A percentile compares a stretch with the other conserved stretches of the same genome.
These are phyloP conservation scores for Volucella inflata DNA, from an alignment of 2,888 invertebrate species.

Conservation along the genomic window DNA sequence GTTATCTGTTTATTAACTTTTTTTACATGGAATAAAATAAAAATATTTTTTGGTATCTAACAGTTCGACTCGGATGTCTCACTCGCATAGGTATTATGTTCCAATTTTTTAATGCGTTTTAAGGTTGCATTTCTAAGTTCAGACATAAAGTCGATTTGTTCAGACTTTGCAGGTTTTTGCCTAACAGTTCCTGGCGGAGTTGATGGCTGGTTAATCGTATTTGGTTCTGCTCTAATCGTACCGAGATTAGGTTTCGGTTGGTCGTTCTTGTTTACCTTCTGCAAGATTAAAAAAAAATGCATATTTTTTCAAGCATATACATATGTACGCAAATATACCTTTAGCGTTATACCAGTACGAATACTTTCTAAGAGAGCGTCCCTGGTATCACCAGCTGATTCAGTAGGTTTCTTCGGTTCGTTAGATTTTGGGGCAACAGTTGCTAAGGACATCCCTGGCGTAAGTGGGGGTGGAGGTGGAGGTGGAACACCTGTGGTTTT, in stretches of 20 bases:
- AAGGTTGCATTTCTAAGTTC: conserved; percentile 64
- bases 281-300: conserved; percentile 34
- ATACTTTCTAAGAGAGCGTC: conserved; percentile 80
- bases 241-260: conserved; percentile 6
- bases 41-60: conserved; percentile 7
- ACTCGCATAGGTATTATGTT: conserved; percentile 77
- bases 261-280: conserved; percentile 78
- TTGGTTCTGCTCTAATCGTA: background rate
- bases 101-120: conserved; percentile 71
- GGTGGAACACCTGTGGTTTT: background rate
- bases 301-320: background rate
- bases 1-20: background rate
- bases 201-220: background rate
- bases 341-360: conserved; percentile 78
- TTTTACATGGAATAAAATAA: background rate
- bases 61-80: conserved; percentile 78
- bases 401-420: conserved; percentile 29
- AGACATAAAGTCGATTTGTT: conserved; percentile 62
- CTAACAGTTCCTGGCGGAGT: background rate
- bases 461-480: conserved; percentile 48
- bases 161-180: conserved; percentile 9
- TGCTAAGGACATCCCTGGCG: conserved; percentile 58
- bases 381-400: conserved; percentile 66
- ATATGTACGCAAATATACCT: conserved; percentile 76
- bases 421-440: conserved; percentile 49